A percentile compares a stretch with the other conserved stretches of the same genome.
These are phyloP conservation scores for Nesidiocoris tenuis DNA, from an alignment of 2,888 invertebrate genomes.

Conservation along the genomic window DNA sequence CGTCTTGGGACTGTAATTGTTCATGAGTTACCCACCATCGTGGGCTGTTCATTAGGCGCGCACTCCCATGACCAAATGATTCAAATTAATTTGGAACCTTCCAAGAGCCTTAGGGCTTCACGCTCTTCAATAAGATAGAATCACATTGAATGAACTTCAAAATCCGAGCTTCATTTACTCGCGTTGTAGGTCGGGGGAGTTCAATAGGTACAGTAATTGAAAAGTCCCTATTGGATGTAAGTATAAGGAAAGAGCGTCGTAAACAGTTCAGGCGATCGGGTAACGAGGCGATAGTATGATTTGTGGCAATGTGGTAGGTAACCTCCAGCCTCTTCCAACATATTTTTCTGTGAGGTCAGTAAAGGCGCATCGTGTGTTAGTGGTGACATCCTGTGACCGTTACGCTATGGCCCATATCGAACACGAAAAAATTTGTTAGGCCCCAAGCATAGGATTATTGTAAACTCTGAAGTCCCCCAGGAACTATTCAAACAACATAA, in stretches of 20 bases:
- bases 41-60: no score
- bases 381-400: no score
- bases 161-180: no score
- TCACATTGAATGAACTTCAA: no score
- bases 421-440: no score
- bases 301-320: conserved; percentile 4
- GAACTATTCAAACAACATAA: no score
- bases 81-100: background rate
- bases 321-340: background rate
- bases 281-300: conserved; percentile 32
- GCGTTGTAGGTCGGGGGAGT: background rate
- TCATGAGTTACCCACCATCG: background rate
- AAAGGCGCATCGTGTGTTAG: no score
- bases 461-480: no score
- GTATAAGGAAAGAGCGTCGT: conserved; percentile 5
- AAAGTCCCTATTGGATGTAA: conserved; percentile 1
- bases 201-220: conserved; percentile 20
- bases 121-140: background rate
- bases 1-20: background rate
- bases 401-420: no score
- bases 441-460: no score
- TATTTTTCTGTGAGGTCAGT: no score
- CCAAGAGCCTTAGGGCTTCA: background rate
- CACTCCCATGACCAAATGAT: no score
- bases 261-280: conserved; percentile 23